Conservation (phyloP, 2,888 invertebrate species). For the Drosophila fulvimacula region DNA sequence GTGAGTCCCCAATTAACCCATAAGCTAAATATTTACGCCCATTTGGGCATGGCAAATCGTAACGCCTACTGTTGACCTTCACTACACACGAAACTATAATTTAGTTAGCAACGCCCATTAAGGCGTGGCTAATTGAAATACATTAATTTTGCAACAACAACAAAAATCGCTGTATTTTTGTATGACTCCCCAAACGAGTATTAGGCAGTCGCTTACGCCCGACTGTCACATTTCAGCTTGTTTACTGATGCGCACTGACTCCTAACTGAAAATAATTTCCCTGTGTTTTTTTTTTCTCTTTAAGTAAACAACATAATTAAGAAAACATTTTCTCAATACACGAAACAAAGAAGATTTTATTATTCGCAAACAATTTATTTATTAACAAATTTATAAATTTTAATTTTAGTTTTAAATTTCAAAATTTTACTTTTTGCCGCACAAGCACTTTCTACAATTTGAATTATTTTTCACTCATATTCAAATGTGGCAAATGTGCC, state of each 20-base stretch:
- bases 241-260: background rate
- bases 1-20: background rate
- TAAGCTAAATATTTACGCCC: background rate
- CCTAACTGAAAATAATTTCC: constrained; percentile 1
- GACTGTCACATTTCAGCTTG: background rate
- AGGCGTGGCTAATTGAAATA: background rate
- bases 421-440: background rate
- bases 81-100: background rate
- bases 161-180: background rate
- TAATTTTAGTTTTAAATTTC: too few species aligned
- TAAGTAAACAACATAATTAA: background rate
- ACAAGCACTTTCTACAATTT: constrained; percentile 23
- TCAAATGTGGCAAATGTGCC: constrained; percentile 8
- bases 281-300: background rate
- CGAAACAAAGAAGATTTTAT: background rate
- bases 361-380: constrained; percentile 10
- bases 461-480: constrained; percentile 6
- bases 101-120: background rate
- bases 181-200: background rate
- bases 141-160: background rate
- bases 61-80: background rate
- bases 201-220: background rate
- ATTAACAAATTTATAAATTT: background rate
- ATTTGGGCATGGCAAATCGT: background rate
- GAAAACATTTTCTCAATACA: background rate